Evolutionary conservation across 2,797 vertebrate genomes (phyloP).

Genomic region (Tragelaphus eurycerus): DNA sequence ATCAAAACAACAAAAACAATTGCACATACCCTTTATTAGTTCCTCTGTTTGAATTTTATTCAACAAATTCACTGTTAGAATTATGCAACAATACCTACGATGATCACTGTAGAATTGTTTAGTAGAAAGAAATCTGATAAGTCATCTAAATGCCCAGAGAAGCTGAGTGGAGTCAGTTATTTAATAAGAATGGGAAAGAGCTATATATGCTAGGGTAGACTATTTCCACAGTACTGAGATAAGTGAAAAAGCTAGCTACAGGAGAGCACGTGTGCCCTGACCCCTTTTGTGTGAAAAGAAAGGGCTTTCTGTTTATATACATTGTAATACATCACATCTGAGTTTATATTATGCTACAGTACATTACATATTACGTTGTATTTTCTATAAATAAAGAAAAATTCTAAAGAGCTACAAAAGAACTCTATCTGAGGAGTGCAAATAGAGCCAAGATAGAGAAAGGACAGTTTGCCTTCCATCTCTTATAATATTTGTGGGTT

Average conservation of each 20-base stretch:
- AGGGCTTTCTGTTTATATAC: background rate
- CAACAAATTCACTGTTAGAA: background rate
- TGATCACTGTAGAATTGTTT: background rate
- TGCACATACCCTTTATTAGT: background rate
- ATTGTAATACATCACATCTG: background rate
- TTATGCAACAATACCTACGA: background rate
- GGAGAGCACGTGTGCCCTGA: accelerated
- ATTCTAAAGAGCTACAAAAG: background rate
- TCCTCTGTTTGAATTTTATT: background rate
- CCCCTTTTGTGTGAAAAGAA: background rate
- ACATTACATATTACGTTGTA: background rate
- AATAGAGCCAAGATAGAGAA: background rate
- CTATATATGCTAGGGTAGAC: background rate
- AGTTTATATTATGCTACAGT: background rate
- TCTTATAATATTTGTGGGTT: background rate
- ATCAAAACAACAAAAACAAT: background rate
- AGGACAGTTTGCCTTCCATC: background rate
- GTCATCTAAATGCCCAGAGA: background rate
- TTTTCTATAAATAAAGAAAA: background rate
- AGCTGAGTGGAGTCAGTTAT: background rate
- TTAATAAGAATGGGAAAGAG: background rate
- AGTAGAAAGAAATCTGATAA: background rate
- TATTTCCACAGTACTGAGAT: background rate
- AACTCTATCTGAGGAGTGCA: background rate
- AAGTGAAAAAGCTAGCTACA: background rate